phyloP scores from a whole-genome alignment of 1,140 invertebrate species.

The Schlechtendalia chinensis region DNA sequence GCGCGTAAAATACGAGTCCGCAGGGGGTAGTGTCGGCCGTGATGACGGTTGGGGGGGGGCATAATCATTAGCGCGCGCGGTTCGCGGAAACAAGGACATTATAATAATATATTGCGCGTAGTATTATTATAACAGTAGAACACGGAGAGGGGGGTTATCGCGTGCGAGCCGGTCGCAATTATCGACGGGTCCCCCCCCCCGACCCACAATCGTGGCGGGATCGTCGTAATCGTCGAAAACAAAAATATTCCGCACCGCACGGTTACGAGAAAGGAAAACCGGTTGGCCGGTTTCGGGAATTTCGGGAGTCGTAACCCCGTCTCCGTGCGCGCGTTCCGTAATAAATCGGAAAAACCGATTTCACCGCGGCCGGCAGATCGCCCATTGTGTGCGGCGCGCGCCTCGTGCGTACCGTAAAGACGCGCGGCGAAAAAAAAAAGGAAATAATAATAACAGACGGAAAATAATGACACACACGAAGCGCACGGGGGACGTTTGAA shows the following conservation, averaged over 20 bases:
- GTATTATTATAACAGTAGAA: too few species aligned
- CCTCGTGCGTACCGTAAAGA: constrained; percentile 18
- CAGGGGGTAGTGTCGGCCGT: neutral
- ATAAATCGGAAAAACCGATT: constrained; percentile 39
- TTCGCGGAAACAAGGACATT: constrained; percentile 41
- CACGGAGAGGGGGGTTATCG: neutral
- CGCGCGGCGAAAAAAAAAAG: constrained; percentile 20
- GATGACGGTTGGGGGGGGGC: neutral
- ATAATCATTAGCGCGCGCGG: constrained; percentile 31
- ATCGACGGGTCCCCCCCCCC: neutral
- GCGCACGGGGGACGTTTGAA: constrained; percentile 15
- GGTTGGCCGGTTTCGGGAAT: neutral
- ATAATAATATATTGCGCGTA: constrained; percentile 22
- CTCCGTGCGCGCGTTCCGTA: neutral
- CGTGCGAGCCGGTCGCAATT: neutral
- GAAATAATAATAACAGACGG: neutral
- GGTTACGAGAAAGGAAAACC: too few species aligned
- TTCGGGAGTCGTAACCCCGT: too few species aligned
- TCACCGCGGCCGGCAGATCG: neutral
- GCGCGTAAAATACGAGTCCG: neutral
- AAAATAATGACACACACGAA: constrained; percentile 5
- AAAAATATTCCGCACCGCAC: too few species aligned
- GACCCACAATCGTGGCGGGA: neutral
- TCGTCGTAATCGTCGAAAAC: too few species aligned
- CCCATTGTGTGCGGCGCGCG: neutral